Conservation (phyloP, 2,113 vertebrate genomes). For the Rostratula benghalensis region DNA sequence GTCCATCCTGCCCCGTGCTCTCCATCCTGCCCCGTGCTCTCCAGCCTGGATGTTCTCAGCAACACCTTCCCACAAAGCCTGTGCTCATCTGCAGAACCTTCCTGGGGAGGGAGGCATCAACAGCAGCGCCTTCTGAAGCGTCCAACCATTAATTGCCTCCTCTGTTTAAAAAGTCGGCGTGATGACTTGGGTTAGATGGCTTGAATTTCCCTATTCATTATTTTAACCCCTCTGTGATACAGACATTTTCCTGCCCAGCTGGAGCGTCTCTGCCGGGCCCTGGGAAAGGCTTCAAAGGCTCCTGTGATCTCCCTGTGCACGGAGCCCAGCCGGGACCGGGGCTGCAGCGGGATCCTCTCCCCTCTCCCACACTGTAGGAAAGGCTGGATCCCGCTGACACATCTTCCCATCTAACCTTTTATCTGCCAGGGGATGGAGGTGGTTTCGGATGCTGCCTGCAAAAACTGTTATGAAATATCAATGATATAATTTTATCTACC, state of each 20-base stretch:
- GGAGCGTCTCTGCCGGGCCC: background rate
- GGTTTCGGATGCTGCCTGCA: background rate
- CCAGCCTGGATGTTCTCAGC: background rate
- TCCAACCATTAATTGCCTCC: background rate
- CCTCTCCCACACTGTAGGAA: background rate
- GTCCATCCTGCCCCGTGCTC: background rate
- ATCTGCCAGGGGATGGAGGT: background rate
- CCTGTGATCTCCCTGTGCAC: fast-evolving
- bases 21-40: background rate
- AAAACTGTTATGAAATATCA: constrained; percentile 21
- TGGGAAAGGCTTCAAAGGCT: background rate
- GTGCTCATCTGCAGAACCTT: background rate
- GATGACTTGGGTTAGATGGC: background rate
- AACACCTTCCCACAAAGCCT: background rate
- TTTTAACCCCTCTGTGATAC: background rate
- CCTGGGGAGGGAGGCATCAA: background rate
- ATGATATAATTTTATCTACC: constrained; percentile 29
- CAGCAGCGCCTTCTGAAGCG: background rate
- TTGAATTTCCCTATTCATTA: background rate
- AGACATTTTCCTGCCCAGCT: background rate
- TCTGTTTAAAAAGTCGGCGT: background rate
- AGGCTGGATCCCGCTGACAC: background rate
- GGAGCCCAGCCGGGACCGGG: background rate
- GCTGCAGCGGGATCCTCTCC: background rate
- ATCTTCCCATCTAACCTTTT: background rate